phyloP scores from a whole-genome alignment of 2,888 invertebrate genomes.

The Hyposoter didymator region DNA sequence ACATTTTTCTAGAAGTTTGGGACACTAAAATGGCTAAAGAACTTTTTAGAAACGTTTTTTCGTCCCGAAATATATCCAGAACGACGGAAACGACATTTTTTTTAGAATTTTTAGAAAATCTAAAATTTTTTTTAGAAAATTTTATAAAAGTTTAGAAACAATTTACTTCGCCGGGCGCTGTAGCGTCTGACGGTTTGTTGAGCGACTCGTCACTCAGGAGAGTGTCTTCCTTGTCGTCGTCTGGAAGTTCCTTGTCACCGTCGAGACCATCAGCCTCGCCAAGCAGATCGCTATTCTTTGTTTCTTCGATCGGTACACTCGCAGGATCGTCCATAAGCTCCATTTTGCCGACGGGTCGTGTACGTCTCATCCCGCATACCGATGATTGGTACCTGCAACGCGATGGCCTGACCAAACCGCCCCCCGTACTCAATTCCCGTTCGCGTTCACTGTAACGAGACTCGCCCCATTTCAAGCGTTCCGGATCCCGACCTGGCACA shows the following conservation, averaged over 20 bases:
- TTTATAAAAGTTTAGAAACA: not conserved
- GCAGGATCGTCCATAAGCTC: not conserved
- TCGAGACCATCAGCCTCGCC: not conserved
- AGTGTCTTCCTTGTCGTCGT: not conserved
- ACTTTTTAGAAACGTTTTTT: not conserved
- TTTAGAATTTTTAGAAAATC: not conserved
- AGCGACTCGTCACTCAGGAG: not conserved
- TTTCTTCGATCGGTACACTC: not conserved
- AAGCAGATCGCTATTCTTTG: not conserved
- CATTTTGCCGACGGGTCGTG: not conserved
- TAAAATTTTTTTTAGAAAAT: not conserved
- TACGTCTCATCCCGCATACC: not conserved
- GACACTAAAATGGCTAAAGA: not conserved
- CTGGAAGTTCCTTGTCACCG: not conserved
- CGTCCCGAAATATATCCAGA: not conserved
- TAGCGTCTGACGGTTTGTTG: not conserved
- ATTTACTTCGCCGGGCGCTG: not conserved
- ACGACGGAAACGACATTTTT: not conserved
- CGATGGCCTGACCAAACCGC: no score
- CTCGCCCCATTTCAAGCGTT: not conserved
- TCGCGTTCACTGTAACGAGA: not conserved
- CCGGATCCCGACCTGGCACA: not conserved
- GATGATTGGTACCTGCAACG: not conserved
- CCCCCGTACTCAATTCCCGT: not conserved
- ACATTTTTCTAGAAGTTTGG: not conserved